Evolutionary conservation across 1,140 invertebrate species (phyloP), one percentile per base, ranked within the genome.

Genomic region (Pachypsylla venusta): DNA sequence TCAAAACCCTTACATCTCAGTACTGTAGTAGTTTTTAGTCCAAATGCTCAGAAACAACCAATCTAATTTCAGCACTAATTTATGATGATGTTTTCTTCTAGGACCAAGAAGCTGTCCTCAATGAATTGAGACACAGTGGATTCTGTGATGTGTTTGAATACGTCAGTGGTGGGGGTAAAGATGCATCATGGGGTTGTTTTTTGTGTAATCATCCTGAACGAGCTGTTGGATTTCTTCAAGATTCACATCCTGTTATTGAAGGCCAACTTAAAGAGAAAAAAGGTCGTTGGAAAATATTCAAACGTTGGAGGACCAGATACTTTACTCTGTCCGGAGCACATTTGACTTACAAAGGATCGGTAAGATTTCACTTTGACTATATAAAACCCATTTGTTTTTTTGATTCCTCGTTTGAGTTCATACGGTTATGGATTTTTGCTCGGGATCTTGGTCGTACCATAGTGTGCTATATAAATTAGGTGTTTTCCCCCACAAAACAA

Each of bases 251-350:
- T 53, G 83, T 89, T 59, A 87, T 90, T 60, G 82, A 95, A 76
- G 93, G 92, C 1, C 88, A 91, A 70, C 72, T 96, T 16, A 95
- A 95, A 74, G 92, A 96, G 75, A 95, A 95, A 74, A 93, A 92
- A 72, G 90, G 90, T 14, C 81, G 87, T 13, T 95, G 90, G 90
- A 80, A 87, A 65, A 76, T 95, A 55, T 90, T 95, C 70, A 78
- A 87, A 57, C 73, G 90, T 60, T 96, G 92, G 92, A 80, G 90
- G 60, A 94, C 90, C 5, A 72, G 90, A 61, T 93, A 95, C 74
- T 95, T 95, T 70, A 94, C 91, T 12, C 74, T 96, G 14, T 93
- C 89, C 54, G 90, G 89, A 0, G 88, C 87, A 10, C 86, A 92
- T 72, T 79, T 96, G 26, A 87, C 86, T 2, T 92, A 87, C 70